Base-by-base conservation (phyloP, 2,797 vertebrate species). In the Falco novaeseelandiae region DNA sequence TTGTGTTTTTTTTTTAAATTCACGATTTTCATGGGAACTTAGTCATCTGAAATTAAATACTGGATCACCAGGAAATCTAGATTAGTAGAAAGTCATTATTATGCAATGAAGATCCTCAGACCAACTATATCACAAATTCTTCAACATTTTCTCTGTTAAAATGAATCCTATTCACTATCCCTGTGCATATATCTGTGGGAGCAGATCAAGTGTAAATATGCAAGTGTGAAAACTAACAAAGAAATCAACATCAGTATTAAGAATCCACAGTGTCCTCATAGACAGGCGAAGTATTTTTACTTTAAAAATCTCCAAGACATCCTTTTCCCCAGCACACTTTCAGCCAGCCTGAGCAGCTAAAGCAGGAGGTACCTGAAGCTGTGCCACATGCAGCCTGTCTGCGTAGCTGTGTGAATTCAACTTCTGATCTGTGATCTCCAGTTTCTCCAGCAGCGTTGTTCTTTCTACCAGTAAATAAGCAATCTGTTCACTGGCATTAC, bases 381-480 rank as follows among this genome's bases (percentile, higher is more conserved):
- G 98, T 46, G 97, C 93, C 57, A 97, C 97, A 46, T 95, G 97
- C 29, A 98, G 95, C 81, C 67, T 96, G 52, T 96, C 98, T 5
- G 87, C 55, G 30, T 96, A 96, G 73, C 93, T 98, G 72, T 97
- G 97, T 26, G 98, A 97, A 74, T 98, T 98, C 86, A 98, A 70
- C 77, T 98, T 98, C 93, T 97, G 97, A 86, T 98, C 98, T 57
- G 98, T 91, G 15, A 93, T 94, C 85, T 99, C 98, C 90, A 99
- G 96, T 88, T 98, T 98, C 88, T 98, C 99, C 90, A 99, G 96
- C 65, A 99, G 96, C 0, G 98, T 98, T 22, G 97, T 98, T 74
- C 98, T 98, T 91, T 99, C 99, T 66, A 99, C 99, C 95, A 99
- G 96, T 46, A 99, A 94, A 96, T 99, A 99, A 5, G 98, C 98